Evolutionary conservation across 2,888 invertebrate genomes (phyloP).

Genomic region (Drosophila bunnanda): DNA sequence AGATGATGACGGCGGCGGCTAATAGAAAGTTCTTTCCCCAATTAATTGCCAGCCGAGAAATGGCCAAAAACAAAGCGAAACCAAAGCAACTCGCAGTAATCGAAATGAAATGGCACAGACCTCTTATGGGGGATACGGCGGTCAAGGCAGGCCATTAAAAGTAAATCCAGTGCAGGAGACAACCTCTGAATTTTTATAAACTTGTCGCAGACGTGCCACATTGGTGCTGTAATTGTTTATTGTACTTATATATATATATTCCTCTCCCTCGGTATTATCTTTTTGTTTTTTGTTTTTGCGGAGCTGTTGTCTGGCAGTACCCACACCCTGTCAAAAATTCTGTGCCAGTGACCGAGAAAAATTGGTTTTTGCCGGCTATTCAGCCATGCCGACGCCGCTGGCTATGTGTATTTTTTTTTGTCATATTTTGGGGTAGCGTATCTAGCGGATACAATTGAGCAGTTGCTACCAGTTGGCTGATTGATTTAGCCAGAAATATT

Average conservation of each 20-base stretch:
- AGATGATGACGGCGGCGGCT: constrained; percentile 57
- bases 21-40: constrained; percentile 74
- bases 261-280: constrained; percentile 16
- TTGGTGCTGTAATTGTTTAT: constrained; percentile 54
- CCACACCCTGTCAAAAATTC: constrained; percentile 65
- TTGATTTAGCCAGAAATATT: constrained; percentile 48
- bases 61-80: constrained; percentile 54
- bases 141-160: constrained; percentile 67
- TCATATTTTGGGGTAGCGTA: constrained; percentile 16
- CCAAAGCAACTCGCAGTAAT: constrained; percentile 25
- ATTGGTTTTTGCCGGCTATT: constrained; percentile 45
- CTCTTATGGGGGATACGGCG: constrained; percentile 38
- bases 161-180: constrained; percentile 72
- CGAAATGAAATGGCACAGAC: constrained; percentile 36
- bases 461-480: constrained; percentile 46
- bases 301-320: constrained; percentile 47
- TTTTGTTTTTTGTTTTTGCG: constrained; percentile 31
- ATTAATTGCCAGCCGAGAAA: constrained; percentile 70
- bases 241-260: constrained; percentile 42
- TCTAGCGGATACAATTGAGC: constrained; percentile 51
- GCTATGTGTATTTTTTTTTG: constrained; percentile 6
- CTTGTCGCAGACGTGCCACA: constrained; percentile 61
- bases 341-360: constrained; percentile 77
- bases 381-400: constrained; percentile 37
- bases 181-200: constrained; percentile 67